phyloP scores from a whole-genome alignment of 2,113 vertebrate genomes.

The Circaetus cinerascens region DNA sequence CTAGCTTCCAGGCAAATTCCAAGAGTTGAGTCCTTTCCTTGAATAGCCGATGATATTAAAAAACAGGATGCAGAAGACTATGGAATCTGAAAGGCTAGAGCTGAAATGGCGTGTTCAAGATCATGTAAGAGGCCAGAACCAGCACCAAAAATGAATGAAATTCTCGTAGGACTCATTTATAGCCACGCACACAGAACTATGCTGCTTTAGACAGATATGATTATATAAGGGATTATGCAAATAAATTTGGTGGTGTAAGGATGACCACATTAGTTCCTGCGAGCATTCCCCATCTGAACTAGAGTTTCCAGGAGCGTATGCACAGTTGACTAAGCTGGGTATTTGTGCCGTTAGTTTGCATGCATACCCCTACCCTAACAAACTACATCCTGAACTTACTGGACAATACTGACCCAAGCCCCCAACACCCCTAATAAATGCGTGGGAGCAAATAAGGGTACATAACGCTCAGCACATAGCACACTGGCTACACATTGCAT shows the following conservation, averaged over 20 bases:
- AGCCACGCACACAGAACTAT: not conserved
- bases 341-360: not conserved
- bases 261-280: not conserved
- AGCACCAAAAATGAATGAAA: not conserved
- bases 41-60: not conserved
- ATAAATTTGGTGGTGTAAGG: not conserved
- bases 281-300: not conserved
- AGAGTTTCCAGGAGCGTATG: not conserved
- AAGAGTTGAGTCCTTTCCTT: not conserved
- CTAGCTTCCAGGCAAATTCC: not conserved
- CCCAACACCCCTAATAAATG: not conserved
- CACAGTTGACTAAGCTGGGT: not conserved
- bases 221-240: not conserved
- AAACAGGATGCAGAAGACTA: not conserved
- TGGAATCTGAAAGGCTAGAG: not conserved
- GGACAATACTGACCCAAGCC: not conserved
- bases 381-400: not conserved
- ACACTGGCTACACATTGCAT: not conserved
- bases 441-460: accelerated
- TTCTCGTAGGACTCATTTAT: not conserved
- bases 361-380: not conserved
- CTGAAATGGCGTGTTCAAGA: not conserved
- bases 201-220: not conserved
- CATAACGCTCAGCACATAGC: accelerated
- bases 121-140: not conserved